A percentile compares a stretch with the other conserved stretches of the same genome.
phyloP scores from a whole-genome alignment of 2,888 invertebrate species.

The Synergus gifuensis region DNA sequence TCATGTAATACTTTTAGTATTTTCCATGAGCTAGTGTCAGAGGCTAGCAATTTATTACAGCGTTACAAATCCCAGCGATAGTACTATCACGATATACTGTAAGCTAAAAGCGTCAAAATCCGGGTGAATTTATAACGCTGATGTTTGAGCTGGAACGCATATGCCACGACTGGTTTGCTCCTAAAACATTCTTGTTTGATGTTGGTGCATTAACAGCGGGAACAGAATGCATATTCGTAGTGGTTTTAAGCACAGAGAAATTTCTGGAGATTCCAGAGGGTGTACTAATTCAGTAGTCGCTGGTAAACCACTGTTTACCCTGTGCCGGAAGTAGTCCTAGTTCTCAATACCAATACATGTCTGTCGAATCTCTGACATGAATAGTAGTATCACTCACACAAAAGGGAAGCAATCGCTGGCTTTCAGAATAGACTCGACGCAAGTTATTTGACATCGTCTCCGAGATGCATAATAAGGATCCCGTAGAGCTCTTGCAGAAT shows the following conservation, averaged over 20 bases:
- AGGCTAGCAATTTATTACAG: not conserved
- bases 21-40: not conserved
- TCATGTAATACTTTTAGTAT: constrained; percentile 19
- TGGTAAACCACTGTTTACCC: constrained; percentile 48
- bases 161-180: constrained; percentile 45
- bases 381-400: constrained; percentile 1
- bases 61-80: constrained; percentile 20
- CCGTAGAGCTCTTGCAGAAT: not conserved
- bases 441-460: constrained; percentile 11
- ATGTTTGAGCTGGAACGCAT: not conserved
- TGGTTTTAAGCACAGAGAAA: constrained; percentile 49
- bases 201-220: constrained; percentile 54
- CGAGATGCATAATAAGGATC: constrained; percentile 20
- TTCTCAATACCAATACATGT: not conserved
- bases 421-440: constrained; percentile 19
- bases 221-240: constrained; percentile 52
- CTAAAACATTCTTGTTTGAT: constrained; percentile 52
- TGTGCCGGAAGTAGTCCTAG: constrained; percentile 44
- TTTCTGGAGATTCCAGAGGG: constrained; percentile 47
- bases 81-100: constrained; percentile 9
- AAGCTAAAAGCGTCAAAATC: constrained; percentile 53
- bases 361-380: constrained; percentile 48
- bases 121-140: constrained; percentile 55
- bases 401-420: constrained; percentile 29
- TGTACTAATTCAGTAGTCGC: constrained; percentile 51